phyloP scores from a whole-genome alignment of 2,888 invertebrate genomes.

The Didymodactylos carnosus region DNA sequence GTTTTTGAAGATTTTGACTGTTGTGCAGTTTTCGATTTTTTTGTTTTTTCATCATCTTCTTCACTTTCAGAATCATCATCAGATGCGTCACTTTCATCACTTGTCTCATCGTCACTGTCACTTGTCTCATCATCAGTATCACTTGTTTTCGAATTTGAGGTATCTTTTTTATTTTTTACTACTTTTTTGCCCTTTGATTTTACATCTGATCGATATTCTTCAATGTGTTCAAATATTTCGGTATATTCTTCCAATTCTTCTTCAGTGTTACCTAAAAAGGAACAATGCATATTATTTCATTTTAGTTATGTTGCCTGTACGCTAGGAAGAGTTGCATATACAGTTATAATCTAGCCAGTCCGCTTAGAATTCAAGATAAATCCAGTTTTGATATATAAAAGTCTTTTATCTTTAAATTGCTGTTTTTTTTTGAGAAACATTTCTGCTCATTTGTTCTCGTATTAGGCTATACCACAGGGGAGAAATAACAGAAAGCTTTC shows the following conservation, averaged over 20 bases:
- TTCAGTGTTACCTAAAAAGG: slow-evolving; percentile 10
- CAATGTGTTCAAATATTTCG: slow-evolving; percentile 15
- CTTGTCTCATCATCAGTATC: slow-evolving; percentile 9
- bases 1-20: not conserved
- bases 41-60: not conserved
- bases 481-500: no score
- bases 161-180: not conserved
- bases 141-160: no score
- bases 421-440: no score
- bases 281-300: not conserved
- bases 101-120: slow-evolving; percentile 7
- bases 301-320: no score
- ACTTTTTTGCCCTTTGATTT: not conserved
- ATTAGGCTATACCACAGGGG: no score
- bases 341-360: no score
- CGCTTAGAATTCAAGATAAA: no score
- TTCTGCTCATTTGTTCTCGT: no score
- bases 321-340: no score
- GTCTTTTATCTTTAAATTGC: no score
- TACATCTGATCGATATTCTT: slow-evolving; percentile 8
- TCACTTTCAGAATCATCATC: not conserved
- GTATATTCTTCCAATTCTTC: slow-evolving; percentile 15
- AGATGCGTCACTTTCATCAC: slow-evolving; percentile 11
- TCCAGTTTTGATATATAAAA: no score
- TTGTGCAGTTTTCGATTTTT: no score